Conservation (phyloP, 2,113 vertebrate species). For the Paedocypris sp. region DNA sequence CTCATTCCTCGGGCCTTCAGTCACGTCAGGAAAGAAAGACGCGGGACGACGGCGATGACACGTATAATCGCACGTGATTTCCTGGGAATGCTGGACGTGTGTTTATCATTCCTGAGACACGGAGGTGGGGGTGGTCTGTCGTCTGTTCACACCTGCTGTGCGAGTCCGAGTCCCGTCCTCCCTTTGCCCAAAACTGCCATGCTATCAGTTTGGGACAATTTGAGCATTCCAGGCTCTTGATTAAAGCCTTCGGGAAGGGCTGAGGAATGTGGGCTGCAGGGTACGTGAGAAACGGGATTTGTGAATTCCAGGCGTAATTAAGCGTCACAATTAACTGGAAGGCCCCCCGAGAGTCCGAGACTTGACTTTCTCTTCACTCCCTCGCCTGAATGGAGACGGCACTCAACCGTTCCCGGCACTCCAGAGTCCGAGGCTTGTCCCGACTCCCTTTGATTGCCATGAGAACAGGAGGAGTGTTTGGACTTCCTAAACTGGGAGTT, state of each 20-base stretch:
- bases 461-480: neutral
- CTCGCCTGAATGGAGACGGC: too few relatives aligned
- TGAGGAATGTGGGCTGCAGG: neutral
- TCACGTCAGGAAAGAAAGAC: neutral
- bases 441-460: neutral
- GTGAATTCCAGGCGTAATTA: constrained; percentile 24
- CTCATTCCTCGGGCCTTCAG: constrained; percentile 1
- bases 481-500: neutral
- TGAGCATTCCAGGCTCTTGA: neutral
- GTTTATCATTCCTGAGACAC: constrained; percentile 6
- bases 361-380: neutral
- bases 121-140: constrained; percentile 4
- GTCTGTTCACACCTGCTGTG: constrained; percentile 35
- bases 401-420: too few relatives aligned
- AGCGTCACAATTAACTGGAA: neutral
- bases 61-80: constrained; percentile 25
- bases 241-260: neutral
- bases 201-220: neutral
- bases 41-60: constrained; percentile 6
- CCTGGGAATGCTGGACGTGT: neutral
- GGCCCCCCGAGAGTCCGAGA: neutral
- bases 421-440: too few relatives aligned
- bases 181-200: constrained; percentile 1
- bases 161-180: constrained; percentile 4
- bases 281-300: neutral